Conservation (phyloP, 2,797 vertebrate genomes). For the Cetoscarus ocellatus region DNA sequence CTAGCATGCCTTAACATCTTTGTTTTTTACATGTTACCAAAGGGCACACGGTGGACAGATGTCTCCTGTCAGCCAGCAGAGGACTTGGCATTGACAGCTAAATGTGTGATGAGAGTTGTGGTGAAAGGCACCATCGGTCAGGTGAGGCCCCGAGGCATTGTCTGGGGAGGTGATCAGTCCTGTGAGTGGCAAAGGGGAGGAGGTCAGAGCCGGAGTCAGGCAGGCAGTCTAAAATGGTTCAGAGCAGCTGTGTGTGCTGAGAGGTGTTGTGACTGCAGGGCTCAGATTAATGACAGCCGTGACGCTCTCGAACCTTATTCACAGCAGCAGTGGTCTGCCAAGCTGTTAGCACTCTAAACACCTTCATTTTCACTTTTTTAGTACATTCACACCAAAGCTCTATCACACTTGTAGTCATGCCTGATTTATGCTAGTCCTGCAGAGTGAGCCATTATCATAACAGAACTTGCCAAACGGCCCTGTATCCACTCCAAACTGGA, state of each 20-base stretch:
- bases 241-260: conserved; percentile 63
- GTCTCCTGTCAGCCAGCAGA: conserved; percentile 48
- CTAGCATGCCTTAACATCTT: conserved; percentile 10
- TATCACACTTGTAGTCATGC: not conserved
- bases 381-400: not conserved
- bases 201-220: conserved; percentile 52
- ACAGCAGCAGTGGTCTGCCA: conserved; percentile 39
- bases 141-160: conserved; percentile 55
- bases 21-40: conserved; percentile 44
- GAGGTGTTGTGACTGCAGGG: conserved; percentile 41
- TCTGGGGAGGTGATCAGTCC: conserved; percentile 60
- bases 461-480: not conserved
- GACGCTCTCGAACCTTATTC: conserved; percentile 49
- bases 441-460: conserved; percentile 6
- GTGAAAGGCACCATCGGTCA: conserved; percentile 62
- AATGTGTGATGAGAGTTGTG: conserved; percentile 61
- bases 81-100: conserved; percentile 48
- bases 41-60: conserved; percentile 61
- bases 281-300: conserved; percentile 62
- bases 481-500: not conserved
- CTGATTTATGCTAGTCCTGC: conserved; percentile 3
- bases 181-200: conserved; percentile 27
- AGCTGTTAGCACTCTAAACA: conserved; percentile 65
- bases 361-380: conserved; percentile 46
- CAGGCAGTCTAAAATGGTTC: conserved; percentile 43